Base-by-base conservation (phyloP, 1,140 invertebrate genomes). In the Homarus americanus region DNA sequence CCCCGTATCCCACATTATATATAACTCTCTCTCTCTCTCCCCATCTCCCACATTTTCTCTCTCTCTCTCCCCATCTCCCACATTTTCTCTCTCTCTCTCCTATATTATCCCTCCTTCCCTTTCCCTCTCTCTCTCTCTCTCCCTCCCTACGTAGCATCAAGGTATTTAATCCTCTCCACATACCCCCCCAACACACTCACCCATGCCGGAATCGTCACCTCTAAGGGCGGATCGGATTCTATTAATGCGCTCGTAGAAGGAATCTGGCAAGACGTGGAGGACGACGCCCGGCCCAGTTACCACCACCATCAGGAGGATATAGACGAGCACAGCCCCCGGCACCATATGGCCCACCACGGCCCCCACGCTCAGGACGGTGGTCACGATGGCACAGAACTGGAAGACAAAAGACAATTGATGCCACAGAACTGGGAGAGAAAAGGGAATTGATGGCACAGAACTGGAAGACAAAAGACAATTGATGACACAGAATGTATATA, bases 311-410 rank as follows among this genome's bases (percentile, higher is more conserved):
- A 83, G 38, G 36, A 90, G 20, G 28, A 83, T 38, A 44, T 90
- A 90, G 34, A 90, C 80, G 34, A 90, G 80, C 49, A 90, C 88
- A 20, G 49, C 88, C 24, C 88, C 88, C 7, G 88, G 88, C 34
- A 90, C 88, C 69, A 90, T 41, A 72, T 90, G 82, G 49, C 88
- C 88, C 69, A 90, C 44, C 36, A 90, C 72, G 20, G 66, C 88
- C 76, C 80, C 69, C 28, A 90, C 41, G 41, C 88, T 90, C 82
- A 90, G 80, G 80, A 90, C 80, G 15, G 88, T 76, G 17, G 80
- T 73, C 72, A 78, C 49, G 15, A 83, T 75, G 17, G 88, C 88
- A 66, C 88, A 83, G 41, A 90, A 90, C 88, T 90, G 88, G 20
- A 83, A 83, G 41, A n/a, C n/a, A n/a, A n/a, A n/a, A n/a, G n/a